Base-by-base conservation (phyloP, 2,888 invertebrate genomes). In the Ferdinandea cuprea region DNA sequence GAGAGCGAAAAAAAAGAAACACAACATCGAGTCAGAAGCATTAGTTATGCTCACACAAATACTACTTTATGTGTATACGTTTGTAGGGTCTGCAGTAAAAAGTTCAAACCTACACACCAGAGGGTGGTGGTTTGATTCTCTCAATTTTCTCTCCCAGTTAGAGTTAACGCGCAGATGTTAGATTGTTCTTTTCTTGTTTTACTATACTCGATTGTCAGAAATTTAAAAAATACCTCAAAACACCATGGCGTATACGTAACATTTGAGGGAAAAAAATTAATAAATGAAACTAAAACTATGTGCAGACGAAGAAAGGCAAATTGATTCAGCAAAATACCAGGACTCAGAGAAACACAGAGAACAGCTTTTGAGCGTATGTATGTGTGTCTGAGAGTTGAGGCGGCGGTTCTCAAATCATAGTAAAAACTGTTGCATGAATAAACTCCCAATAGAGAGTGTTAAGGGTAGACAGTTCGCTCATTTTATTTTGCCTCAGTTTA, bases 391-490 rank as follows among this genome's bases (percentile, higher is more conserved):
- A n/a, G n/a, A n/a, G n/a, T n/a, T n/a, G n/a, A n/a, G n/a, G n/a
- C n/a, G n/a, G n/a, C n/a, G n/a, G n/a, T n/a, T n/a, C n/a, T n/a
- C n/a, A n/a, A n/a, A n/a, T n/a, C n/a, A n/a, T 11, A 66, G 56
- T 66, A 50, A 65, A 66, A 65, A 65, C 74, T 74, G 74, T 74
- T 74, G 74, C 74, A 66, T 50, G 65, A 74, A 21, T 58, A 54
- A 54, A 1, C 11, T 35, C 19, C 46, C 2, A n/a, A 7, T 15
- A 46, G 30, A 52, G 42, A 52, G 61, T 21, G 46, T 8, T 37
- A 4, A 19, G 9, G 3, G 2, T 15, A 7, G 54, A 30, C 15
- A 52, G 32, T 30, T 11, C 9, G 15, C 30, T 30, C 50, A 30
- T 2, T 13, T 52, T 13, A 15, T 15, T 11, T 8, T 50, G 25